These are phyloP conservation scores for Phylloscopus trochilus DNA, from an alignment of 2,113 vertebrate species.

Conservation along the genomic window DNA sequence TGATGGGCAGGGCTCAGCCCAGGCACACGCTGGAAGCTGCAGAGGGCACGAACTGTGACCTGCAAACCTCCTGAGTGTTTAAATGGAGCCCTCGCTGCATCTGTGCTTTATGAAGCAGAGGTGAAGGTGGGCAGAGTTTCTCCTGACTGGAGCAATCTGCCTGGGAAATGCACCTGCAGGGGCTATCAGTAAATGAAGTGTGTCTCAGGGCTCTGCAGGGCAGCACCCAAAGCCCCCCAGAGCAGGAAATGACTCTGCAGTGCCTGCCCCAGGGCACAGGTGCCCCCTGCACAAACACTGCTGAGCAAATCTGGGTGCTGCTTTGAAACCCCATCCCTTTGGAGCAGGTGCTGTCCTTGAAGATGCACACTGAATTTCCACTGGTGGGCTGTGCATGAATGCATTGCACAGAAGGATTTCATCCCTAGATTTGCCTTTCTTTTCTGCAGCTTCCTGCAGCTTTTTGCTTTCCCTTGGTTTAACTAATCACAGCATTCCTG, in stretches of 20 bases:
- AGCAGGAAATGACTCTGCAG: too few relatives aligned
- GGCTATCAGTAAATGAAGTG: too few relatives aligned
- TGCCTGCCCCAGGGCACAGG: background rate
- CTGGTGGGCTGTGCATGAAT: background rate
- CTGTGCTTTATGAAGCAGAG: background rate
- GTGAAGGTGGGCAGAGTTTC: fast-evolving
- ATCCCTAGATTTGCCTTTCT: background rate
- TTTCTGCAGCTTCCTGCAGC: background rate
- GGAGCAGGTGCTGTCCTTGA: background rate
- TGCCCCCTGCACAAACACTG: background rate
- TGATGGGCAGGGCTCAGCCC: background rate
- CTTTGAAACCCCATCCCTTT: background rate
- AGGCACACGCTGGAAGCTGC: background rate
- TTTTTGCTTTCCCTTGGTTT: background rate
- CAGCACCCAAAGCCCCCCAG: too few relatives aligned
- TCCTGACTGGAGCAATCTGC: too few relatives aligned
- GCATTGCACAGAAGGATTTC: background rate
- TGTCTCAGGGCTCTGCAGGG: too few relatives aligned
- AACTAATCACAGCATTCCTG: background rate
- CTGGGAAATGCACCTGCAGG: too few relatives aligned
- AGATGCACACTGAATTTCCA: background rate
- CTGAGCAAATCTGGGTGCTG: background rate
- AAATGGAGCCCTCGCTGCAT: background rate
- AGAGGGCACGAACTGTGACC: background rate
- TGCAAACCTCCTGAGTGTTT: background rate